A percentile compares a stretch with the other conserved stretches of the same genome.
Evolutionary conservation across 2,888 invertebrate species (phyloP).

Genomic region (Ichneumon xanthorius): DNA sequence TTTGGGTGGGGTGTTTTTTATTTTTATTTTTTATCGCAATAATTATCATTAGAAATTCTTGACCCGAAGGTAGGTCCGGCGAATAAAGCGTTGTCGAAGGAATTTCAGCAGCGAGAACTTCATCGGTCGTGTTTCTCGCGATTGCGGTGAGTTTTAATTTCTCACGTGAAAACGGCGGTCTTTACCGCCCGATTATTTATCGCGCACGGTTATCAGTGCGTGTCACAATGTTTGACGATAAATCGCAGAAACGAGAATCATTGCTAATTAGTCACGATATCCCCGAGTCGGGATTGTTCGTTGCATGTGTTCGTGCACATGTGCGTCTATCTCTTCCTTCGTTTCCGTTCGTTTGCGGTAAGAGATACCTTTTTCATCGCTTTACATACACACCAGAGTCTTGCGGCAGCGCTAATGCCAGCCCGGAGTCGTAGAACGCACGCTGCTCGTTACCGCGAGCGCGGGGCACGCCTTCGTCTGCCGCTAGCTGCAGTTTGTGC

Average conservation of each 20-base stretch:
- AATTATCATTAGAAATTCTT: conserved; percentile 29
- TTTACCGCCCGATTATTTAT: background rate
- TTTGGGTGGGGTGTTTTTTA: background rate
- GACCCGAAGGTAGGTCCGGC: conserved; percentile 6
- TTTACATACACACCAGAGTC: conserved; percentile 2
- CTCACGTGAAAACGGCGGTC: background rate
- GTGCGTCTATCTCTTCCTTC: background rate
- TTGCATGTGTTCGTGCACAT: no score
- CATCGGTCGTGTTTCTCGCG: background rate
- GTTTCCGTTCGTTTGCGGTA: conserved; percentile 7
- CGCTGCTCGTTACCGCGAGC: conserved; percentile 53
- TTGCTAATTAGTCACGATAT: conserved; percentile 13
- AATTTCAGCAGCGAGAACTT: conserved; percentile 6
- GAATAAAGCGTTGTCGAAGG: conserved; percentile 6
- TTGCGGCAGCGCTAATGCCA: conserved; percentile 21
- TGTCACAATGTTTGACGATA: background rate
- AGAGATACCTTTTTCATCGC: conserved; percentile 1
- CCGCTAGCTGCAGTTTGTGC: background rate
- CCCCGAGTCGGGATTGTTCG: background rate
- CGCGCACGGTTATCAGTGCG: no score
- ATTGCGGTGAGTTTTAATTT: background rate
- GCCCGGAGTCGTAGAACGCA: conserved; percentile 34
- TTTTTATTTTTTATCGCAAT: conserved; percentile 20
- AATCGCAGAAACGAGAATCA: conserved; percentile 30
- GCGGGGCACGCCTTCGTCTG: conserved; percentile 56